These are phyloP conservation scores for Leptodactylus fuscus DNA, from an alignment of 2,113 vertebrate genomes.

Conservation along the genomic window DNA sequence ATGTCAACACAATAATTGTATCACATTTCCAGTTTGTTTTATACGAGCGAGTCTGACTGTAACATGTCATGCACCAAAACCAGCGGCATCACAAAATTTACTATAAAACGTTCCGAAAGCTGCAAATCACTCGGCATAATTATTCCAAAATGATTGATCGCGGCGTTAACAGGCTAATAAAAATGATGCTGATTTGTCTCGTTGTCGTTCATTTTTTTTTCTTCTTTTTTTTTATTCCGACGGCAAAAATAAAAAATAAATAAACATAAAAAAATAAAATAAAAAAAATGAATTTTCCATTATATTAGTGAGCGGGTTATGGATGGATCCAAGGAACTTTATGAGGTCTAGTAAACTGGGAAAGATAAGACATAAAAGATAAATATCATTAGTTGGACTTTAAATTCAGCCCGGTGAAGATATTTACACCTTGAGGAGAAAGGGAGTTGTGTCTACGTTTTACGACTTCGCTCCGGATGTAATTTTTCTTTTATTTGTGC, in stretches of 20 bases:
- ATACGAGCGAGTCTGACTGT: neutral
- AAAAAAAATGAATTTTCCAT: conserved; percentile 23
- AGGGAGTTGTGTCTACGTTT: conserved; percentile 33
- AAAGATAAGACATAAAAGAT: conserved; percentile 48
- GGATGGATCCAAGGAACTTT: conserved; percentile 37
- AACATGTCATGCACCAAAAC: conserved; percentile 36
- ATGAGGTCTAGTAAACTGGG: conserved; percentile 45
- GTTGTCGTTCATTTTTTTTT: neutral
- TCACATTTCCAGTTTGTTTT: conserved; percentile 52
- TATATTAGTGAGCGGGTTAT: conserved; percentile 26
- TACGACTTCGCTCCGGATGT: conserved; percentile 29
- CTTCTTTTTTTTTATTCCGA: neutral
- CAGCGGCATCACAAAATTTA: neutral
- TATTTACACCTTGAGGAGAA: conserved; percentile 47
- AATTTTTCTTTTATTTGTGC: conserved; percentile 51
- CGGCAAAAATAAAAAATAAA: conserved; percentile 1
- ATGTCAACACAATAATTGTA: conserved; percentile 45
- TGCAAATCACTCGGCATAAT: conserved; percentile 25
- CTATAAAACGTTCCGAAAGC: neutral
- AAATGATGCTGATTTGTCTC: neutral
- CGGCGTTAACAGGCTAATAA: neutral
- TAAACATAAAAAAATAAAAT: neutral
- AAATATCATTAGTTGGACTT: conserved; percentile 51
- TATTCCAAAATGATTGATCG: conserved; percentile 24
- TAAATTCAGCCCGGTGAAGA: conserved; percentile 40